A percentile compares a stretch with the other conserved stretches of the same genome.
Conservation (phyloP, 1,140 invertebrate species). For the Papilio dardanus region DNA sequence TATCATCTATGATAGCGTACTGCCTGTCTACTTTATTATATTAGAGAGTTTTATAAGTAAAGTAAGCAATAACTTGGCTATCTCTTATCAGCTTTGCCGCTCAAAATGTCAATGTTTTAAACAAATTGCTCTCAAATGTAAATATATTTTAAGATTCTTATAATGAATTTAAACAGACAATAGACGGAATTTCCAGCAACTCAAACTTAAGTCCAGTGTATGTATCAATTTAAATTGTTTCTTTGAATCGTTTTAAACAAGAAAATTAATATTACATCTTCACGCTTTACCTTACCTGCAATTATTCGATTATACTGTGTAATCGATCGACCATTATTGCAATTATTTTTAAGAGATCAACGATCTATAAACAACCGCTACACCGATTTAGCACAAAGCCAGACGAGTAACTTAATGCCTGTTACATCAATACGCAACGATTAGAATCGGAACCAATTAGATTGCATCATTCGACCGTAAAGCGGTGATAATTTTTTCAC, state of each 20-base stretch:
- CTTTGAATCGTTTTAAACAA: conserved; percentile 1
- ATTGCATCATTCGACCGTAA: conserved; percentile 18
- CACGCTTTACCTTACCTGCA: neutral
- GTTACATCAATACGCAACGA: conserved; percentile 19
- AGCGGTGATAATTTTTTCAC: conserved; percentile 15
- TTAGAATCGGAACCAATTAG: conserved; percentile 14
- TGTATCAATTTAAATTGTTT: too few relatives aligned
- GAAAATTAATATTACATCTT: neutral
- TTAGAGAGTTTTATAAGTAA: too few relatives aligned
- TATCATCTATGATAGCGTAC: neutral
- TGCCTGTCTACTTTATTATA: too few relatives aligned
- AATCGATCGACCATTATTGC: conserved; percentile 13
- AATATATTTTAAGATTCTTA: too few relatives aligned
- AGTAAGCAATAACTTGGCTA: neutral
- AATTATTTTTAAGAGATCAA: conserved; percentile 28
- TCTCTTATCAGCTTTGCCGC: too few relatives aligned
- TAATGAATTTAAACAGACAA: too few relatives aligned
- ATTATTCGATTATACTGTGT: conserved; percentile 4
- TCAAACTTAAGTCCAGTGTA: too few relatives aligned
- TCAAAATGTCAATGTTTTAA: too few relatives aligned
- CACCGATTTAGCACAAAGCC: conserved; percentile 18
- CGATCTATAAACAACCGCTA: conserved; percentile 25
- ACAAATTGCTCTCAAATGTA: too few relatives aligned
- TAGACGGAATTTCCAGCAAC: too few relatives aligned
- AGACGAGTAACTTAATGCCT: conserved; percentile 5